These are phyloP conservation scores for Oceanodroma leucorhoa DNA, from an alignment of 2,797 vertebrate genomes.

Conservation along the genomic window DNA sequence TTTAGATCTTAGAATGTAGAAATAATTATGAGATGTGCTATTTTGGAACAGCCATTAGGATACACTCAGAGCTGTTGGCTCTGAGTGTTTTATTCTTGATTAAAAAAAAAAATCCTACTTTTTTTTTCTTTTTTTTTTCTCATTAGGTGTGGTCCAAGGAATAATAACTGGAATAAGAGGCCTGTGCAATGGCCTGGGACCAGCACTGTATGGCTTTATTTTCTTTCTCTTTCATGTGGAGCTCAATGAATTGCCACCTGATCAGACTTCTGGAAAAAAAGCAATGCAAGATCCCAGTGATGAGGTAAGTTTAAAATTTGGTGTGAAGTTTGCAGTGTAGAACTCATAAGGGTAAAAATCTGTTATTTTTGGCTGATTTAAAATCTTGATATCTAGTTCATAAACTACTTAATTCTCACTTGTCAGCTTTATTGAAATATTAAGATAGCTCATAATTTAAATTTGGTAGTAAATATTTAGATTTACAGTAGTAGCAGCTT, in stretches of 20 bases:
- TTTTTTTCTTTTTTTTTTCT: background rate
- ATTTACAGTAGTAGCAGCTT: background rate
- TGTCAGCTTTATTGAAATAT: background rate
- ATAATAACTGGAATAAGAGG: conserved; percentile 95
- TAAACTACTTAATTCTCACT: background rate
- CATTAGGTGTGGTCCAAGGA: conserved; percentile 88
- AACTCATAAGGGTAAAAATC: background rate
- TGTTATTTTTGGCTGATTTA: background rate
- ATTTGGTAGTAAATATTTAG: background rate
- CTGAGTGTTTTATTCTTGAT: background rate
- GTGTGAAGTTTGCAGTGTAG: background rate
- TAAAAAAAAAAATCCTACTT: background rate
- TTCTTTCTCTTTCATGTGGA: conserved; percentile 95
- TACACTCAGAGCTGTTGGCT: background rate
- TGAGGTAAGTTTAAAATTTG: conserved; percentile 72
- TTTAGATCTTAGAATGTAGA: background rate
- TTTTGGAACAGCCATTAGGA: background rate
- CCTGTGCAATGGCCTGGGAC: conserved; percentile 92
- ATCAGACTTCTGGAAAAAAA: conserved; percentile 75
- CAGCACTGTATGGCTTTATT: conserved; percentile 92
- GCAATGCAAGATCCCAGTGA: conserved; percentile 67
- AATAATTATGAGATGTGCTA: background rate
- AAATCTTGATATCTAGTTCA: background rate
- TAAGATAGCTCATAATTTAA: background rate
- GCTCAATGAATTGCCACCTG: conserved; percentile 82